These are phyloP conservation scores for Dusona sp. DNA, from an alignment of 2,888 invertebrate genomes.

Conservation along the genomic window DNA sequence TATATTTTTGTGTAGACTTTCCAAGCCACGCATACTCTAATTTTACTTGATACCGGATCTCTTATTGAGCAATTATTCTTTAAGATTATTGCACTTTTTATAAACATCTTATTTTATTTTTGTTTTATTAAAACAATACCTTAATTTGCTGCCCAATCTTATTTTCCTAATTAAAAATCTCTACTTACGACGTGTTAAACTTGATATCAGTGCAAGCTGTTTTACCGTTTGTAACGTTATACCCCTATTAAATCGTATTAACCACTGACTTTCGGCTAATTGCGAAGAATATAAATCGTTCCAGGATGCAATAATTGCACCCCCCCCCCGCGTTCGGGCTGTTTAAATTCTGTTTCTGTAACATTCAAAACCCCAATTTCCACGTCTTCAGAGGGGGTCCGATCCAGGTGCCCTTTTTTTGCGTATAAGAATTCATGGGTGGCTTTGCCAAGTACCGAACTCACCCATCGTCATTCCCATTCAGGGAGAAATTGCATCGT, in stretches of 20 bases:
- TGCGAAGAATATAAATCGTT: conserved; percentile 48
- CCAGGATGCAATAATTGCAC: conserved; percentile 25
- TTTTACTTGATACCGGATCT: no score
- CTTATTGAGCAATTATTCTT: no score
- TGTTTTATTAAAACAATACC: background rate
- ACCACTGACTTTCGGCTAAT: conserved; percentile 31
- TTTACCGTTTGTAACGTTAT: background rate
- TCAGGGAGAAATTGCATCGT: conserved; percentile 55
- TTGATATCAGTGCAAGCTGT: background rate
- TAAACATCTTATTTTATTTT: background rate
- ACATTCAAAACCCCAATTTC: conserved; percentile 32
- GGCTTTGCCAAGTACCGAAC: conserved; percentile 30
- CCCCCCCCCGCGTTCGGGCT: background rate
- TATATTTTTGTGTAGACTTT: background rate
- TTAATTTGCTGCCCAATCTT: background rate
- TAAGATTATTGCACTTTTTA: background rate
- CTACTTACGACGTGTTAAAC: background rate
- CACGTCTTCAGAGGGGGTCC: conserved; percentile 28
- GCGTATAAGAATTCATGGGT: conserved; percentile 48
- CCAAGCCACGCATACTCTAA: no score
- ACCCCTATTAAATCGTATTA: conserved; percentile 20
- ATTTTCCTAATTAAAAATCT: background rate
- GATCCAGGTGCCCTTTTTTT: conserved; percentile 18
- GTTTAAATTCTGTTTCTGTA: conserved; percentile 23
- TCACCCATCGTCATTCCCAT: conserved; percentile 30